These are phyloP conservation scores for Drosophila orosa DNA, from an alignment of 1,140 invertebrate genomes.

Conservation along the genomic window DNA sequence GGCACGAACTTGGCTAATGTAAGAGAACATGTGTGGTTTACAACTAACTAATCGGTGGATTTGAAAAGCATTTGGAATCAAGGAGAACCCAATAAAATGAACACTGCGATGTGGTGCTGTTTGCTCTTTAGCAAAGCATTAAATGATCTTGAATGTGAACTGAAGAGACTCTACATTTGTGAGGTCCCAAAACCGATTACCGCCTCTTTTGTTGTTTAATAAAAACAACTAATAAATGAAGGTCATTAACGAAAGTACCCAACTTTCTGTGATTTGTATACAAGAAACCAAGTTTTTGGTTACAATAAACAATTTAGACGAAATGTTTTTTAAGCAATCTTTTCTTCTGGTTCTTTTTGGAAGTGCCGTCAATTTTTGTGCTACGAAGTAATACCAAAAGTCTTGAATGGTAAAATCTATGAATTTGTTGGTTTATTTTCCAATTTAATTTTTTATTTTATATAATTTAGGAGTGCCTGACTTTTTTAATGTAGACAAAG, in stretches of 20 bases:
- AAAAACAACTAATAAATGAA: not conserved
- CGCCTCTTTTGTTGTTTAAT: slow-evolving; percentile 4
- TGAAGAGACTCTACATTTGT: slow-evolving; percentile 6
- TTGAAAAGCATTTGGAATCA: slow-evolving; percentile 23
- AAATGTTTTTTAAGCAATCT: not conserved
- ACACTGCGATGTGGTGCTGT: slow-evolving; percentile 8
- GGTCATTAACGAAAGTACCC: not conserved
- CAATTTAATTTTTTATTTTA: not conserved
- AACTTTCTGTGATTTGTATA: not conserved
- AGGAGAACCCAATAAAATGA: slow-evolving; percentile 11
- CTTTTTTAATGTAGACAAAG: not conserved
- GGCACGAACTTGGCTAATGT: slow-evolving; percentile 20
- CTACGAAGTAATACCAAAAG: not conserved
- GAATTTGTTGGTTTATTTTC: not conserved
- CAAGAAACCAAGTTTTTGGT: not conserved
- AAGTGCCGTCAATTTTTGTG: not conserved
- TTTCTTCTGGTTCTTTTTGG: not conserved
- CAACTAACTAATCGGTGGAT: slow-evolving; percentile 1
- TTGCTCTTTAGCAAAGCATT: no score
- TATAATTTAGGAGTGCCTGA: not conserved
- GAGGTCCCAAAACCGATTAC: slow-evolving; percentile 2
- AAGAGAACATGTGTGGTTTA: slow-evolving; percentile 18
- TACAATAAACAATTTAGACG: not conserved
- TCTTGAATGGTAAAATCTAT: not conserved
- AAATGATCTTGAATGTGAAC: slow-evolving; percentile 12